These are phyloP conservation scores for Felis chaus DNA, from an alignment of 2,113 vertebrate species.

Conservation along the genomic window DNA sequence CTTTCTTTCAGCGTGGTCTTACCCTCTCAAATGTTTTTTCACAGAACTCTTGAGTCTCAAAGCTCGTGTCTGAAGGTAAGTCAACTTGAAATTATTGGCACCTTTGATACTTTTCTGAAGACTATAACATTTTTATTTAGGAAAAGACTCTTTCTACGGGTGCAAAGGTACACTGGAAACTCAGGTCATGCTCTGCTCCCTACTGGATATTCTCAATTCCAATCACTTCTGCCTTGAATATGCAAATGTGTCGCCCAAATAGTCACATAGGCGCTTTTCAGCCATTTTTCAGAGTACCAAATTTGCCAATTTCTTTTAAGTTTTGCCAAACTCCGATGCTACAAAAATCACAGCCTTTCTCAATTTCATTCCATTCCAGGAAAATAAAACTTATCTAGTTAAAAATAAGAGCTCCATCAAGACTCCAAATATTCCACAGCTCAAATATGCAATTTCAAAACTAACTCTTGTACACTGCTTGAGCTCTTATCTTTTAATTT, in stretches of 20 bases:
- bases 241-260: neutral
- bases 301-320: neutral
- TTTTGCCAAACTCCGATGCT: slow-evolving; percentile 16
- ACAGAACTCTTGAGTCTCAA: neutral
- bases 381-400: neutral
- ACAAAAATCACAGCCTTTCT: slow-evolving; percentile 30
- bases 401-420: neutral
- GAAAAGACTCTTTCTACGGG: neutral
- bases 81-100: neutral
- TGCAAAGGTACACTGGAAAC: neutral
- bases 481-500: neutral
- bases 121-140: neutral
- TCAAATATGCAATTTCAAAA: neutral
- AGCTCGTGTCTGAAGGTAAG: neutral
- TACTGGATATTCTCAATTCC: neutral
- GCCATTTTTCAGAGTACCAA: neutral
- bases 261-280: neutral
- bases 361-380: neutral
- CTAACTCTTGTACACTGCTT: neutral
- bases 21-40: neutral
- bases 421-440: neutral
- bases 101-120: neutral
- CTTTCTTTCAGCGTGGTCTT: neutral
- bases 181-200: neutral
- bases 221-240: neutral